Evolutionary conservation across 2,113 vertebrate genomes (phyloP).

Genomic region (Apteryx mantelli): DNA sequence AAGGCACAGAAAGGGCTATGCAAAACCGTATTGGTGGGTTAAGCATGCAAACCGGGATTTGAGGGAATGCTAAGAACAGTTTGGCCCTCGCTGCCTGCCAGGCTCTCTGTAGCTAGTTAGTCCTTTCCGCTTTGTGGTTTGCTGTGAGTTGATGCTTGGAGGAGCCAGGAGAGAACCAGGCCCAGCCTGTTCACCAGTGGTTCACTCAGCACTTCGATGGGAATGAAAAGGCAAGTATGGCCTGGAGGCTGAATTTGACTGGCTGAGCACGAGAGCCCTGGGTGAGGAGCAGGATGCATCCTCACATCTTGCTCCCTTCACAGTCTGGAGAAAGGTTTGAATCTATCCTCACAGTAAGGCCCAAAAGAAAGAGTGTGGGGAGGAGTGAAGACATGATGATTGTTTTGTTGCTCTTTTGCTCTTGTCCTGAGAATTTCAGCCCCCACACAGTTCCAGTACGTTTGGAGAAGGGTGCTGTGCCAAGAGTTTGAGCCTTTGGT

Average conservation of each 20-base stretch:
- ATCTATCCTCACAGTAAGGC: background rate
- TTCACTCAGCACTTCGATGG: background rate
- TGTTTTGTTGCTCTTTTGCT: background rate
- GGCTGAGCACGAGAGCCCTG: too few relatives aligned
- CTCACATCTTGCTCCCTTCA: background rate
- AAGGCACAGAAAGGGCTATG: background rate
- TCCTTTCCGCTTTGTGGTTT: background rate
- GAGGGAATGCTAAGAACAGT: background rate
- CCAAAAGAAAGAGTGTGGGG: background rate
- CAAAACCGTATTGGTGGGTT: background rate
- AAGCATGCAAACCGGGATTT: background rate
- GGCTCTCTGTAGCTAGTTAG: background rate
- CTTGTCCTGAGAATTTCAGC: background rate
- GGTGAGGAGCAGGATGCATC: too few relatives aligned
- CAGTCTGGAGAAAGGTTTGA: background rate
- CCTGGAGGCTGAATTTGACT: background rate
- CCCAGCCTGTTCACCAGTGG: background rate
- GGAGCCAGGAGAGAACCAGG: background rate
- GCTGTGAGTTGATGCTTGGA: fast-evolving
- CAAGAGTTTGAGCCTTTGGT: background rate
- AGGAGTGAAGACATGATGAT: background rate
- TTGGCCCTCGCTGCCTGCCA: background rate
- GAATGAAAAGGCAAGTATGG: background rate
- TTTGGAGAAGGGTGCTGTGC: background rate
- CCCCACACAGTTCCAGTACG: too few relatives aligned